These are phyloP conservation scores for Onthophagus taurus DNA, from an alignment of 1,140 invertebrate genomes.

Conservation along the genomic window DNA sequence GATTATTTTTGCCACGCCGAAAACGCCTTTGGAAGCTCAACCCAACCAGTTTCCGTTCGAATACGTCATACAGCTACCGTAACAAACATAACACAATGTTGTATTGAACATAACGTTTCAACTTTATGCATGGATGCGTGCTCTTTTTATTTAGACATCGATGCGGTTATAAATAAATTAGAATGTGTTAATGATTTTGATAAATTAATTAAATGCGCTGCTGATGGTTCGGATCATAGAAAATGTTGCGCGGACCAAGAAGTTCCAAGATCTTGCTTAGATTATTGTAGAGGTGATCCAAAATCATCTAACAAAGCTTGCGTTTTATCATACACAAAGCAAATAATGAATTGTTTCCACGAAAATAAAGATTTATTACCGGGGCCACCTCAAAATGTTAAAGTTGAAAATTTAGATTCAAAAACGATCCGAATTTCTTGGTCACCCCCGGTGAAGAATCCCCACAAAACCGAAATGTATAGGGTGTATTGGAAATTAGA, in stretches of 20 bases:
- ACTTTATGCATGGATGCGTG: slow-evolving; percentile 66
- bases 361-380: slow-evolving; percentile 66
- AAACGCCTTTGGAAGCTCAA: slow-evolving; percentile 64
- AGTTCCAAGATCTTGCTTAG: slow-evolving; percentile 63
- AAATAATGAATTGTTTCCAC: slow-evolving; percentile 70
- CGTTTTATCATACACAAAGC: slow-evolving; percentile 58
- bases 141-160: slow-evolving; percentile 69
- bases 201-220: slow-evolving; percentile 76
- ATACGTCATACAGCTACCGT: slow-evolving; percentile 49
- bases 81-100: slow-evolving; percentile 66
- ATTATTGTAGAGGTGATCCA: slow-evolving; percentile 62
- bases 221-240: slow-evolving; percentile 69
- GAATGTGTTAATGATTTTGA: slow-evolving; percentile 72
- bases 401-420: slow-evolving; percentile 49
- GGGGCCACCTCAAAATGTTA: slow-evolving; percentile 65
- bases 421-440: slow-evolving; percentile 55
- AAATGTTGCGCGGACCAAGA: slow-evolving; percentile 65
- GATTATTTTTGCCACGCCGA: slow-evolving; percentile 75
- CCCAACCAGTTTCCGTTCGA: slow-evolving; percentile 60
- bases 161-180: slow-evolving; percentile 63
- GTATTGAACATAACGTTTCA: slow-evolving; percentile 64
- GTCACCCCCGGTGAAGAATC: slow-evolving; percentile 72
- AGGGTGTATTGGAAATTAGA: slow-evolving; percentile 53
- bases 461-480: slow-evolving; percentile 72
- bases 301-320: slow-evolving; percentile 54